Evolutionary conservation across 2,888 invertebrate species (phyloP), one percentile per base, ranked within the genome.

Genomic region (Metalampra italica): DNA sequence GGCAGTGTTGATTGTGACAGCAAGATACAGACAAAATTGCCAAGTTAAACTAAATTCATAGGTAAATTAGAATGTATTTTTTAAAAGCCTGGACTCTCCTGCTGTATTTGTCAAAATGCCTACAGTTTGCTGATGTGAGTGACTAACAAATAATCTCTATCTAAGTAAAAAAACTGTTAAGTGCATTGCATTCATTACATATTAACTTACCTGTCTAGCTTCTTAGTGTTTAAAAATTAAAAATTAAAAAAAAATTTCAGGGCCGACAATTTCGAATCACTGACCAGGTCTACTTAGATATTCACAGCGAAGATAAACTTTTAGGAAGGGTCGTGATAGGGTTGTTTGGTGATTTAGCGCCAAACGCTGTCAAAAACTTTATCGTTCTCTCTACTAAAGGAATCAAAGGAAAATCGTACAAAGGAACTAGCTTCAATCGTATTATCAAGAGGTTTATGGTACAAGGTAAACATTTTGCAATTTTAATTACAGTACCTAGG

Each of bases 401-500:
- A 8, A 91, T 96, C 50, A 89, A 94, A 56, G 95, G 95, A 15
- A 92, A 91, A 71, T 93, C 93, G 1, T 98, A 97, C 74, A 92
- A 93, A 58, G 96, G 95, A 11, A 92, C 94, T 3, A 91, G 85
- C 58, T 96, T 98, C 78, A 96, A 96, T 82, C 91, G 97, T 12
- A 93, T 98, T 49, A 94, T 98, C 59, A 93, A 94, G 75, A 92
- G 95, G 59, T 97, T 98, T 77, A 96, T 98, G 93, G 93, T 98
- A 64, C 97, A 98, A 92, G 97, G 96, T 95, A 68, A 64, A 64
- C 30, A 38, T 32, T 50, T 43, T 39, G 14, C 13, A 36, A 32
- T 29, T 45, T 29, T 7, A 34, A n/a, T 39, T 30, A n/a, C n/a
- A n/a, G n/a, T n/a, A n/a, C n/a, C n/a, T n/a, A n/a, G n/a, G n/a